phyloP scores from a whole-genome alignment of 2,113 vertebrate species.

The Delphinus delphis region DNA sequence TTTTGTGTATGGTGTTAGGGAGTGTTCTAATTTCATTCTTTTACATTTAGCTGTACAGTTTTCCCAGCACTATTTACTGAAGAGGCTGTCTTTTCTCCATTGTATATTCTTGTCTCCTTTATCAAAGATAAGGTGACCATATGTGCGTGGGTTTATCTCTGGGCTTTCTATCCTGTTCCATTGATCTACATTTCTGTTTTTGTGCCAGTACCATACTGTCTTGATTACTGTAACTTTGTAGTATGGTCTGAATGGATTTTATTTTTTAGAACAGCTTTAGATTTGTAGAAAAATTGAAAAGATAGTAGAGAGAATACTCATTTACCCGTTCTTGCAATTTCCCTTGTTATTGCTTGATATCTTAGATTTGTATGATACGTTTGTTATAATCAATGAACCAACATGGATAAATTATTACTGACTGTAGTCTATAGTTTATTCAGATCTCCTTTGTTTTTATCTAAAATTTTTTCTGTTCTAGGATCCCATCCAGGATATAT shows the following conservation, averaged over 20 bases:
- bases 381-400: neutral
- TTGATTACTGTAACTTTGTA: too few relatives aligned
- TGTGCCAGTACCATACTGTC: too few relatives aligned
- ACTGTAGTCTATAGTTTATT: neutral
- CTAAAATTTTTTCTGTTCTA: neutral
- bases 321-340: neutral
- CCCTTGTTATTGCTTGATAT: neutral
- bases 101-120: too few relatives aligned
- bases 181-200: too few relatives aligned
- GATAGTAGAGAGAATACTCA: neutral
- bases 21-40: too few relatives aligned
- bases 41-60: too few relatives aligned
- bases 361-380: neutral
- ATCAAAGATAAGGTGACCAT: too few relatives aligned
- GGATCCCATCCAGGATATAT: neutral
- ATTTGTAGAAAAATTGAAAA: neutral
- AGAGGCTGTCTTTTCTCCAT: too few relatives aligned
- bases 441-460: neutral
- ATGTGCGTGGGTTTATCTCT: too few relatives aligned
- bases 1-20: too few relatives aligned
- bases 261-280: neutral
- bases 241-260: neutral
- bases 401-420: neutral
- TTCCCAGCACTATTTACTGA: too few relatives aligned
- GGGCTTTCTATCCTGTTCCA: too few relatives aligned